phyloP scores from a whole-genome alignment of 2,797 vertebrate species.

The Pseudotriccus pelzelni region DNA sequence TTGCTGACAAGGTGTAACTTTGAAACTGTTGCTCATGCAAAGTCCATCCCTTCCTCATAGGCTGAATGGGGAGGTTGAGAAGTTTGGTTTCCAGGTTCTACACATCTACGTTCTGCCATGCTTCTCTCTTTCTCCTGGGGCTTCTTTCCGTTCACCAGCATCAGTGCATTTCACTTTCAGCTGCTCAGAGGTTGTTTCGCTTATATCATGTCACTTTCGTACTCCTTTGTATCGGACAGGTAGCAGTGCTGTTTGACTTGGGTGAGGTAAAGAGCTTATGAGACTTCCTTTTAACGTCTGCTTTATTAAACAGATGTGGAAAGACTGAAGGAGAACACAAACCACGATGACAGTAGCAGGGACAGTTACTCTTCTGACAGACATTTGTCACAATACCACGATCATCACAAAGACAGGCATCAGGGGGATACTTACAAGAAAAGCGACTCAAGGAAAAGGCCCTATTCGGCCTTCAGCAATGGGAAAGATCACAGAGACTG shows the following conservation, averaged over 20 bases:
- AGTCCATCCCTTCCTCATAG: background rate
- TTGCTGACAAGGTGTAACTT: background rate
- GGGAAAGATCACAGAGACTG: conserved; percentile 93
- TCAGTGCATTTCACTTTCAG: background rate
- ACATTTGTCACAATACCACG: conserved; percentile 83
- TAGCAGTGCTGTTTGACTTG: background rate
- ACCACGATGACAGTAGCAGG: conserved; percentile 96
- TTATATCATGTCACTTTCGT: background rate
- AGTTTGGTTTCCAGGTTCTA: background rate
- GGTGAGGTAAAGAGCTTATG: background rate
- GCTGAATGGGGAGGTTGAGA: background rate
- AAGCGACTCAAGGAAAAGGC: conserved; percentile 86
- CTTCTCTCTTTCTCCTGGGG: background rate
- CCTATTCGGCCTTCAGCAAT: conserved; percentile 92
- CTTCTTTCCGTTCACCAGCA: background rate
- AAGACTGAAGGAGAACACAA: conserved; percentile 88
- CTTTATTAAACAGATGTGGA: conserved; percentile 85
- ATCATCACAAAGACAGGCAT: conserved; percentile 88
- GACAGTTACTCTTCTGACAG: conserved; percentile 95
- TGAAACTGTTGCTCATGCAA: background rate
- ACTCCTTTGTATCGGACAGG: background rate
- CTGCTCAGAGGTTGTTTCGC: background rate
- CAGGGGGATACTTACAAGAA: conserved; percentile 87
- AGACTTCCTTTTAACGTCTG: background rate
- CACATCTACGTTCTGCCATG: background rate